Conservation (phyloP, 2,113 vertebrate genomes). For the Anguilla japonica region DNA sequence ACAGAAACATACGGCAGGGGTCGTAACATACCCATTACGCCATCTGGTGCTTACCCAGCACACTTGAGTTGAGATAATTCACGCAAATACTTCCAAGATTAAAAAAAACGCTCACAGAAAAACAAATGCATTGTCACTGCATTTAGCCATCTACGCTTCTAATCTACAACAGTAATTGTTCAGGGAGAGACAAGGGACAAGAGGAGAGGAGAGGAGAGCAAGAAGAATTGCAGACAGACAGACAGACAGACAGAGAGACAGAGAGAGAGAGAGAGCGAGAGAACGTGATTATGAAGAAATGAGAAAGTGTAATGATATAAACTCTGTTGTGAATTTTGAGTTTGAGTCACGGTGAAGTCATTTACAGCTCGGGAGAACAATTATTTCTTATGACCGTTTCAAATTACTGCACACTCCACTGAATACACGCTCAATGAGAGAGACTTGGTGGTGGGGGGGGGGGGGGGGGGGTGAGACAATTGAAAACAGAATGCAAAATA, state of each 20-base stretch:
- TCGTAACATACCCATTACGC: background rate
- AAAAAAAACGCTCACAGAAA: background rate
- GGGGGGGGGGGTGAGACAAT: background rate
- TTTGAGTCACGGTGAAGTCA: background rate
- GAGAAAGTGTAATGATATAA: background rate
- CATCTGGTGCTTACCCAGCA: background rate
- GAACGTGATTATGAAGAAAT: background rate
- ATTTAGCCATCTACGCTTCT: background rate
- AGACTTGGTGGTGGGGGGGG: background rate
- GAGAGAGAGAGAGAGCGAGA: background rate
- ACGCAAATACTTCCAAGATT: background rate
- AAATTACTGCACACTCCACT: background rate
- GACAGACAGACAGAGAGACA: background rate
- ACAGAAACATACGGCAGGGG: too few relatives aligned
- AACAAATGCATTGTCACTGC: background rate
- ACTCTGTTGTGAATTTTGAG: background rate
- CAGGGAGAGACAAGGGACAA: background rate
- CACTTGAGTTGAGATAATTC: background rate
- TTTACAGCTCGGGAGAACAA: background rate
- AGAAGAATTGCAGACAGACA: background rate
- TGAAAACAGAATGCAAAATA: background rate
- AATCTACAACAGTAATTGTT: background rate
- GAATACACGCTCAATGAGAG: background rate
- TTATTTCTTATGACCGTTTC: constrained; percentile 1
- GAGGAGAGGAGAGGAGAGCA: background rate